phyloP scores from a whole-genome alignment of 2,797 vertebrate genomes.

The Eidolon dupreanum region DNA sequence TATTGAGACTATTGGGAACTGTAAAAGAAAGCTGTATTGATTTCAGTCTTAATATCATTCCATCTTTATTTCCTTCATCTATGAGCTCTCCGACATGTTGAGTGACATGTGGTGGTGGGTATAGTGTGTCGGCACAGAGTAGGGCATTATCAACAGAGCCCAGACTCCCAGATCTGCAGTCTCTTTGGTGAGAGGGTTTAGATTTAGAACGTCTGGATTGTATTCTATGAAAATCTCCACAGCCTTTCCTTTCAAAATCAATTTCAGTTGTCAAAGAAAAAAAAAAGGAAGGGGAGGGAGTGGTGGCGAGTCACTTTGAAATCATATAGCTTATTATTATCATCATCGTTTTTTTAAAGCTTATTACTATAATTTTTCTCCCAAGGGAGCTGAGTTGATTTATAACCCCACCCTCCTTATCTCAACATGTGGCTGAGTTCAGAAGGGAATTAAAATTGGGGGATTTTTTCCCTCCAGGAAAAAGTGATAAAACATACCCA shows the following conservation, averaged over 20 bases:
- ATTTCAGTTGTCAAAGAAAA: conserved; percentile 69
- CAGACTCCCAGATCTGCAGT: conserved; percentile 43
- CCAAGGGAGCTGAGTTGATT: conserved; percentile 77
- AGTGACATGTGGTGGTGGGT: conserved; percentile 74
- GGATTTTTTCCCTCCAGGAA: conserved; percentile 62
- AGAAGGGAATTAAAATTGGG: conserved; percentile 75
- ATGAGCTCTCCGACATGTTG: conserved; percentile 69
- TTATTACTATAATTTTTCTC: conserved; percentile 75
- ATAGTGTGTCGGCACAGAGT: conserved; percentile 56
- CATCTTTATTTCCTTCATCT: conserved; percentile 83
- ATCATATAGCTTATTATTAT: conserved; percentile 81
- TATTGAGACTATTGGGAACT: conserved; percentile 94
- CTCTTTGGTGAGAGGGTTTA: conserved; percentile 70
- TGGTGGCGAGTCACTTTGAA: conserved; percentile 75
- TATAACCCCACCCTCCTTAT: conserved; percentile 74
- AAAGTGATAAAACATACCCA: conserved; percentile 63
- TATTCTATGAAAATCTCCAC: conserved; percentile 70
- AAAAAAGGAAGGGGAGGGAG: not conserved
- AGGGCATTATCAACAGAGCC: conserved; percentile 68
- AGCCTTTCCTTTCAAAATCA: conserved; percentile 67
- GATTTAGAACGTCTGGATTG: conserved; percentile 60
- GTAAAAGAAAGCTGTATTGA: conserved; percentile 87
- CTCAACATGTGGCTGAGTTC: conserved; percentile 76
- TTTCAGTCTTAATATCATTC: conserved; percentile 84
- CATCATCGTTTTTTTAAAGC: conserved; percentile 71